Conservation (phyloP, 2,113 vertebrate species). For the Ictalurus punctatus region DNA sequence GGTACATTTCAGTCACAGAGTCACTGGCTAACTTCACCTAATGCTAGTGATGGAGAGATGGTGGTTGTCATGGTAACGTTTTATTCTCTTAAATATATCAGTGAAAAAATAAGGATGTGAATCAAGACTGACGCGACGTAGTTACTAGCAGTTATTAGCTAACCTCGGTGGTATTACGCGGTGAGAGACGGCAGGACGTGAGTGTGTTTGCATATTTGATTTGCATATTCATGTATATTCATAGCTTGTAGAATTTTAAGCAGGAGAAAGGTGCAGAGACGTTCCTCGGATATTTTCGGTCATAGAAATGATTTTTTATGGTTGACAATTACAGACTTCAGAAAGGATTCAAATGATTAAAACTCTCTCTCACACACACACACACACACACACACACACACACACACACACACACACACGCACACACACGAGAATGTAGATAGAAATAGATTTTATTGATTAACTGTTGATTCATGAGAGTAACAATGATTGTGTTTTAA, state of each 20-base stretch:
- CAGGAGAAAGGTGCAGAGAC: neutral
- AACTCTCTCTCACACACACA: neutral
- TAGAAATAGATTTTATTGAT: constrained; percentile 26
- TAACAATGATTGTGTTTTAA: neutral
- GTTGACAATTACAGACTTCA: neutral
- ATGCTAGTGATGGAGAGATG: neutral
- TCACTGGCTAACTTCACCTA: neutral
- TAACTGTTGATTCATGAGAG: constrained; percentile 20
- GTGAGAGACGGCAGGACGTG: neutral
- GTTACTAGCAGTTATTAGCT: neutral
- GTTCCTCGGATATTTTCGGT: neutral
- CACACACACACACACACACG: constrained; percentile 1
- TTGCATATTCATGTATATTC: neutral
- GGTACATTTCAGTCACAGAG: neutral
- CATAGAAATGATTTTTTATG: neutral
- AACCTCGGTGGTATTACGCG: neutral
- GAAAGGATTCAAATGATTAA: neutral
- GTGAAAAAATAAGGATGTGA: neutral
- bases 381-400: constrained; percentile 8
- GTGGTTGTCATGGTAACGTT: neutral
- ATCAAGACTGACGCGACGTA: neutral
- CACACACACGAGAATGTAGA: neutral
- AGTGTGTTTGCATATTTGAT: neutral
- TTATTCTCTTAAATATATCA: neutral
- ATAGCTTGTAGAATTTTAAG: neutral